Evolutionary conservation across 2,888 invertebrate genomes (phyloP).

Genomic region (Mamestra brassicae): DNA sequence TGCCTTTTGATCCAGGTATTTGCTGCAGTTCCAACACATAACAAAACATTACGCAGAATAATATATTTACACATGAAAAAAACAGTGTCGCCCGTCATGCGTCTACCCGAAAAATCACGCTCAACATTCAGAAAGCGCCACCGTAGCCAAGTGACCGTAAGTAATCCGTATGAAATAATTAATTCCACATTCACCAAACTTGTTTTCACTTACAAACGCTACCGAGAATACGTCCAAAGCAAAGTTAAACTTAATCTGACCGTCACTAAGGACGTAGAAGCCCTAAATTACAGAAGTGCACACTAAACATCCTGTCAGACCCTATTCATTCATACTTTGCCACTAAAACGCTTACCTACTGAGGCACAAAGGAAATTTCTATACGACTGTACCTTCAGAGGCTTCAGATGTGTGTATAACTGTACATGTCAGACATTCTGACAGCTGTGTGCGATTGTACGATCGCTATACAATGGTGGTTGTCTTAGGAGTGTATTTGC

Average conservation of each 20-base stretch:
- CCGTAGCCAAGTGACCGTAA: constrained; percentile 17
- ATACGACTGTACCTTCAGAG: constrained; percentile 66
- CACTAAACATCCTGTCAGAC: constrained; percentile 77
- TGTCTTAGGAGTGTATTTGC: constrained; percentile 66
- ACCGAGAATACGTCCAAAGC: constrained; percentile 53
- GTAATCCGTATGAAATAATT: constrained; percentile 50
- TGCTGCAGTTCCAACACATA: background rate
- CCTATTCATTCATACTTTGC: constrained; percentile 78
- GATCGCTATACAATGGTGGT: constrained; percentile 70
- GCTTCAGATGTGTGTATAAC: constrained; percentile 46
- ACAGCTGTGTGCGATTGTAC: constrained; percentile 71
- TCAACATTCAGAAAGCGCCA: constrained; percentile 13
- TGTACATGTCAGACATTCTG: constrained; percentile 62
- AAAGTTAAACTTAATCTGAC: constrained; percentile 66
- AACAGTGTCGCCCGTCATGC: background rate
- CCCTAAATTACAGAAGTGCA: constrained; percentile 74
- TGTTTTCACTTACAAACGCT: constrained; percentile 49
- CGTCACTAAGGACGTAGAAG: constrained; percentile 64
- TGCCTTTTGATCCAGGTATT: background rate
- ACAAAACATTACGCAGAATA: background rate
- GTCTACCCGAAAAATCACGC: constrained; percentile 27
- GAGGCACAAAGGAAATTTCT: constrained; percentile 74
- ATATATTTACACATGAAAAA: background rate
- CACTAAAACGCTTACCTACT: constrained; percentile 71
- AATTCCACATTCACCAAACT: constrained; percentile 47